Evolutionary conservation across 2,888 invertebrate species (phyloP).

Genomic region (Sarcophaga carnaria): DNA sequence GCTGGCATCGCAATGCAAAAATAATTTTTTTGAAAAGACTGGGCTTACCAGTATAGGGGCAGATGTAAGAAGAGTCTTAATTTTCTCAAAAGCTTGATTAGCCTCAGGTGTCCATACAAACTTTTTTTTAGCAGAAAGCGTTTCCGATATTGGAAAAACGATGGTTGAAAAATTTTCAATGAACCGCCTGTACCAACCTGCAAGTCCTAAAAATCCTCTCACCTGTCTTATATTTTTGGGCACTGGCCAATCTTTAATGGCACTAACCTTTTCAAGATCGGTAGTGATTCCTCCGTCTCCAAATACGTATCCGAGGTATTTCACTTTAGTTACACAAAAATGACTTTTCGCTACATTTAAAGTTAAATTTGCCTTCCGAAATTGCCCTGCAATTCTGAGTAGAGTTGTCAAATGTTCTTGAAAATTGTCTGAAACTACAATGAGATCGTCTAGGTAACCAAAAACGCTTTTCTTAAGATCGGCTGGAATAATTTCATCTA

Average conservation of each 20-base stretch:
- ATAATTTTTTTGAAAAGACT: no score
- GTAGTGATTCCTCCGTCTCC: conserved; percentile 29
- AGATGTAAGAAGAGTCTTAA: no score
- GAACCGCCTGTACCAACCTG: conserved; percentile 43
- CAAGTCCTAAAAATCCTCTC: conserved; percentile 64
- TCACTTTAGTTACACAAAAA: conserved; percentile 27
- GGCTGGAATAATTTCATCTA: conserved; percentile 34
- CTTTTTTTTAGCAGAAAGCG: conserved; percentile 41
- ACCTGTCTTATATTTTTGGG: conserved; percentile 40
- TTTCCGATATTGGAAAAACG: conserved; percentile 50
- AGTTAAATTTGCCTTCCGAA: conserved; percentile 14
- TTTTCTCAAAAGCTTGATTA: no score
- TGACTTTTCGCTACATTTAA: conserved; percentile 20
- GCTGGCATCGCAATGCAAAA: no score
- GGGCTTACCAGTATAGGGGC: no score
- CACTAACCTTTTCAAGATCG: conserved; percentile 16
- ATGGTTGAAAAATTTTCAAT: conserved; percentile 57
- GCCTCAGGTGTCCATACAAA: conserved; percentile 51
- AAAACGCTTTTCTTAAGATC: conserved; percentile 32
- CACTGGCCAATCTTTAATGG: neutral
- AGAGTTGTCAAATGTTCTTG: conserved; percentile 1
- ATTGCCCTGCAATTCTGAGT: conserved; percentile 38
- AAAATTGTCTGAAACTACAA: conserved; percentile 39
- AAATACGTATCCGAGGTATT: conserved; percentile 28
- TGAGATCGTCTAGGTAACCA: conserved; percentile 43